These are phyloP conservation scores for Antechinus stuartii DNA, from an alignment of 2,113 vertebrate genomes.

Conservation along the genomic window DNA sequence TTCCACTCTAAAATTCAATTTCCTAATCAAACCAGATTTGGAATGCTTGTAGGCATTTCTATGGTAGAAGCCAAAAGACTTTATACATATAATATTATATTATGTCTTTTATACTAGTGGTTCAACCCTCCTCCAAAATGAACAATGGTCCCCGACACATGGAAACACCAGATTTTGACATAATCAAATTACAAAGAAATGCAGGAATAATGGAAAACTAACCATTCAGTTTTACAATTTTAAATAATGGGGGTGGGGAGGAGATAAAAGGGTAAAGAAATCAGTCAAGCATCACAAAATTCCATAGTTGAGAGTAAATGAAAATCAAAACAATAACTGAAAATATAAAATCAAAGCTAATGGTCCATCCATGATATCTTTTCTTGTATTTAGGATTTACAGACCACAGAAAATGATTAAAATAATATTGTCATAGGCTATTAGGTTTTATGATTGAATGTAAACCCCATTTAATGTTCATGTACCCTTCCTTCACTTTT, in stretches of 20 bases:
- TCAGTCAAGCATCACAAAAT: conserved; percentile 14
- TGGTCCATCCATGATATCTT: neutral
- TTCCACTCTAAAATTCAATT: neutral
- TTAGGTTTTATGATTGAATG: conserved; percentile 20
- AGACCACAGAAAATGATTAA: conserved; percentile 20
- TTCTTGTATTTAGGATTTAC: neutral
- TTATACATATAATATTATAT: conserved; percentile 11
- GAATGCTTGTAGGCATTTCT: neutral
- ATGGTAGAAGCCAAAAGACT: neutral
- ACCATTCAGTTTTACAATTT: neutral
- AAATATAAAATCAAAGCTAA: conserved; percentile 5
- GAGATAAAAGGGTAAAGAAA: conserved; percentile 1
- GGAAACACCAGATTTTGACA: conserved; percentile 18
- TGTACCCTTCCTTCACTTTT: conserved; percentile 15
- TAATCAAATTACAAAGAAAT: neutral
- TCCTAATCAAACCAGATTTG: conserved; percentile 19
- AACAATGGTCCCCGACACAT: neutral
- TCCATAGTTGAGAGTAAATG: neutral
- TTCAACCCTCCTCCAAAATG: conserved; percentile 38
- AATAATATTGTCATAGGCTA: neutral
- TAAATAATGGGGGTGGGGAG: neutral
- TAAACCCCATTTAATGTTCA: conserved; percentile 29
- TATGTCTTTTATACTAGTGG: conserved; percentile 20
- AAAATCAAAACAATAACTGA: conserved; percentile 36
- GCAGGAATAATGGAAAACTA: conserved; percentile 12